Conservation (phyloP, 1,140 invertebrate genomes). For the Cheumatopsyche charites region DNA sequence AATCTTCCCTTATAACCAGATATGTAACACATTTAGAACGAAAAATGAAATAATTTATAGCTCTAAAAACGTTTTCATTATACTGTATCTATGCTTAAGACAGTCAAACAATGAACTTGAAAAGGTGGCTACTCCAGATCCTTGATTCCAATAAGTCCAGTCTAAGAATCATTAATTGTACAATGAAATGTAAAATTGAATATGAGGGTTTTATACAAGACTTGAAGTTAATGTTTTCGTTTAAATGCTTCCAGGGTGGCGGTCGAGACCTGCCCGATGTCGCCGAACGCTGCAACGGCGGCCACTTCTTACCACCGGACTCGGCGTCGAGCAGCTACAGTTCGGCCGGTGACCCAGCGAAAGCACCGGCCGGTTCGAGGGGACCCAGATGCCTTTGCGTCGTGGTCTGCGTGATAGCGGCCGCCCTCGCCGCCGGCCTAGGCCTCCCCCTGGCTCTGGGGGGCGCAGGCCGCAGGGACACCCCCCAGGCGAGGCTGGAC, state of each 20-base stretch:
- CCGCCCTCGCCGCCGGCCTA: conserved; percentile 56
- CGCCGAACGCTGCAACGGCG: conserved; percentile 58
- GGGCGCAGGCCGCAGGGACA: conserved; percentile 61
- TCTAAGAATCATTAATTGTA: no score
- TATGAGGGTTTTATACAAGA: no score
- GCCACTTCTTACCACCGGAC: conserved; percentile 57
- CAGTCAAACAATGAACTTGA: no score
- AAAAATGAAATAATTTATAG: no score
- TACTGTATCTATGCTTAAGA: no score
- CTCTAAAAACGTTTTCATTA: no score
- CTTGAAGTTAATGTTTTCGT: no score
- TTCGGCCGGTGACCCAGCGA: conserved; percentile 56
- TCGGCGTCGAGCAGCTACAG: conserved; percentile 59
- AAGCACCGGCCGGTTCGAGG: conserved; percentile 50
- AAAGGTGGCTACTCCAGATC: no score
- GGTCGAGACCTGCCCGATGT: conserved; percentile 59
- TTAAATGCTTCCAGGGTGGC: conserved; percentile 37
- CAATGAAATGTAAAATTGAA: no score
- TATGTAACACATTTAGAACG: no score
- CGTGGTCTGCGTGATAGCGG: conserved; percentile 56
- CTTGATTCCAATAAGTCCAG: no score
- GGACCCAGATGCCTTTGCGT: conserved; percentile 58
- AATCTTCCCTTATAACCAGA: no score
- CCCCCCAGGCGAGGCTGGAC: conserved; percentile 64
- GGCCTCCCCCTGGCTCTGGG: conserved; percentile 57